Evolutionary conservation across 2,797 vertebrate genomes (phyloP).

Genomic region (Chromobotia macracanthus): DNA sequence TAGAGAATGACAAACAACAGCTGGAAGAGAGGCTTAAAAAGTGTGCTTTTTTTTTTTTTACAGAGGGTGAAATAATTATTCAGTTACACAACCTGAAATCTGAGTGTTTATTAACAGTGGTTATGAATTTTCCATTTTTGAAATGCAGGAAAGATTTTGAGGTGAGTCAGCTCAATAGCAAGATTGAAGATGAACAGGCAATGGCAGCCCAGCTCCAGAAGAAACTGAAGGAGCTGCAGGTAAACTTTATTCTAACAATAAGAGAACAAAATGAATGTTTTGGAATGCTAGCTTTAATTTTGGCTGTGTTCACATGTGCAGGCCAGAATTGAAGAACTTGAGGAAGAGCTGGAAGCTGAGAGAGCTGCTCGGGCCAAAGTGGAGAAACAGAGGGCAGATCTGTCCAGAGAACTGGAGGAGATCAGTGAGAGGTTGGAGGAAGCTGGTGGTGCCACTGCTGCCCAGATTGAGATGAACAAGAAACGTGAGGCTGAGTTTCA

Average conservation of each 20-base stretch:
- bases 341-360: constrained; percentile 87
- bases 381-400: constrained; percentile 85
- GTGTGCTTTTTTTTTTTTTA: constrained; percentile 52
- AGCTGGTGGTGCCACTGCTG: constrained; percentile 81
- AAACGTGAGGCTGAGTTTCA: constrained; percentile 87
- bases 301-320: constrained; percentile 49
- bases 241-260: constrained; percentile 19
- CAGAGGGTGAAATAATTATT: constrained; percentile 39
- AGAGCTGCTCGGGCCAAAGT: constrained; percentile 84
- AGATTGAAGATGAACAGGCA: constrained; percentile 86
- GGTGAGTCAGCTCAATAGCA: constrained; percentile 77
- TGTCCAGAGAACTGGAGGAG: constrained; percentile 85
- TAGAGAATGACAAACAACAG: constrained; percentile 78
- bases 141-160: constrained; percentile 84
- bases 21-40: constrained; percentile 80
- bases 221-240: constrained; percentile 54
- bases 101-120: background rate
- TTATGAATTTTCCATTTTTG: constrained; percentile 48
- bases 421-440: constrained; percentile 86
- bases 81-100: background rate
- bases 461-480: constrained; percentile 86
- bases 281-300: background rate
- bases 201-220: constrained; percentile 80
- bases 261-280: rapidly evolving
- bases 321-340: constrained; percentile 86